Conservation (phyloP, 2,113 vertebrate genomes). For the Hemibates koningsi region DNA sequence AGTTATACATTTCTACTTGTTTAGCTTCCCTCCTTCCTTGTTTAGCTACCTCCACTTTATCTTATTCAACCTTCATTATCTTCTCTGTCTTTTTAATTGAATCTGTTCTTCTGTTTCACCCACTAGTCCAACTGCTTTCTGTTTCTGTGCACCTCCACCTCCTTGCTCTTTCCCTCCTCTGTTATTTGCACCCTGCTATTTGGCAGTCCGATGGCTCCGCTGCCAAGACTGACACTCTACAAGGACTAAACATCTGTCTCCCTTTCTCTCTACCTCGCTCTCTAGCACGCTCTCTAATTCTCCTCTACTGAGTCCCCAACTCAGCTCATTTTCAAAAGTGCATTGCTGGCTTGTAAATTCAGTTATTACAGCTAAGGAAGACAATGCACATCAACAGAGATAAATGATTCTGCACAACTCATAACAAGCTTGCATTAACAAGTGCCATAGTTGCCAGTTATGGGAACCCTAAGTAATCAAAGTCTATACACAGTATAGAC, state of each 20-base stretch:
- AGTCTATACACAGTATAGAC: background rate
- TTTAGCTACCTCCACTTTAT: background rate
- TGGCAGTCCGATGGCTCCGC: background rate
- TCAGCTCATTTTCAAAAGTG: conserved; percentile 1
- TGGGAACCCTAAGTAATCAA: background rate
- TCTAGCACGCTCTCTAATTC: background rate
- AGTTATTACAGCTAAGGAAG: background rate
- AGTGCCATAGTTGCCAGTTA: background rate
- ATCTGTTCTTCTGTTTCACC: background rate
- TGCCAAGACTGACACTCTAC: background rate
- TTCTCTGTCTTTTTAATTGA: background rate
- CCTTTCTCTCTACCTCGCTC: background rate
- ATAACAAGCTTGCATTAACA: background rate
- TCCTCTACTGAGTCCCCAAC: background rate
- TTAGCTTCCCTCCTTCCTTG: background rate
- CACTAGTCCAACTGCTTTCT: background rate
- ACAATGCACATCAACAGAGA: background rate
- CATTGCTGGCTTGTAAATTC: conserved; percentile 15
- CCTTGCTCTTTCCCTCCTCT: background rate
- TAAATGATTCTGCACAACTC: background rate
- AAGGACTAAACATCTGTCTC: conserved; percentile 18
- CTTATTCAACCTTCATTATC: background rate
- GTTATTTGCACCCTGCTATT: background rate
- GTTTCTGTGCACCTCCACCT: background rate
- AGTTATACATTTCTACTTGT: conserved; percentile 4